Base-by-base conservation (phyloP, 2,797 vertebrate species). In the Threskiornis aethiopicus region DNA sequence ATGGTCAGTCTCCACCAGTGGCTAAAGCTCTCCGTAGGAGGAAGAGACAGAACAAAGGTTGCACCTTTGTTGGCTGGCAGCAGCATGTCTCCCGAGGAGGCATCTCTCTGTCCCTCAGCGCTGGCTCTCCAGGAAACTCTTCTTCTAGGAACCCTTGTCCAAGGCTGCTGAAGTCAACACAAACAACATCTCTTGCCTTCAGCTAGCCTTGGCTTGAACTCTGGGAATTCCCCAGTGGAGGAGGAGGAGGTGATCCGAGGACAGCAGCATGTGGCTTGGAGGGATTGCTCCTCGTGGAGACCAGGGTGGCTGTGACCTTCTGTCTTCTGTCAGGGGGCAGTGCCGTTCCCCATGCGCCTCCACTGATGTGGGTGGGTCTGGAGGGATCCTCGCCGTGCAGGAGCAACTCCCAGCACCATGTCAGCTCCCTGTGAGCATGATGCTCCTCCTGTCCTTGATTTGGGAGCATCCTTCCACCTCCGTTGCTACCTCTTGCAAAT, bases 41-140 rank as follows among this genome's bases (percentile, higher is more conserved):
- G 37, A 77, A 35, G n/a, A 52, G 33, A 19, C 10, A 54, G 57
- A 10, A 7, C 0, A 0, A n/a, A 69, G 44, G 22, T 37, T 72
- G 57, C 3, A 31, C 11, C 33, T 71, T 47, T 46, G 24, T 46
- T 69, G 54, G 13, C 29, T 54, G 62, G 33, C 33, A 76, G 58
- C 33, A 49, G 12, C 17, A 16, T 0, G 0, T 61, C 33, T 88
- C 35, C 42, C 0, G 0, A n/a, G 42, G 62, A 58, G 76, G 2
- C 1, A 1, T 59, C 24, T 64, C 25, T 66, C 44, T 54, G 37
- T 24, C 66, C 46, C 10, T 35, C 17, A 3, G 5, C 0, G 0
- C 72, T 58, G 70, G 9, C 54, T 89, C 7, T 87, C 62, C 55
- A 91, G 84, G 88, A 90, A 92, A 37, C 12, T 19, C 17, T 54